phyloP scores from a whole-genome alignment of 2,113 vertebrate genomes.

The Ailuropoda melanoleuca region DNA sequence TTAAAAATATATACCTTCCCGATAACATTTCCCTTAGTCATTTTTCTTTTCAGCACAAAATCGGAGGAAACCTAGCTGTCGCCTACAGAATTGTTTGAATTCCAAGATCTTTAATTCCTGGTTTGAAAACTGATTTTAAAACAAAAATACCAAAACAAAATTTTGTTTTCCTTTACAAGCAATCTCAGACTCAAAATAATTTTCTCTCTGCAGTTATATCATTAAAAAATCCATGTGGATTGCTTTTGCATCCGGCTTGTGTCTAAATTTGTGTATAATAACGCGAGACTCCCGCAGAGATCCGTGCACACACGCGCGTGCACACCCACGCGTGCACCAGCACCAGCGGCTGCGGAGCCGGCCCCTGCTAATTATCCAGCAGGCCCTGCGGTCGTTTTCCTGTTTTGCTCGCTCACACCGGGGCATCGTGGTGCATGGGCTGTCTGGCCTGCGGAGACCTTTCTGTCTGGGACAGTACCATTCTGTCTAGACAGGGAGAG shows the following conservation, averaged over 20 bases:
- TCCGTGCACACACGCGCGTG: accelerated
- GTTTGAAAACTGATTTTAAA: not conserved
- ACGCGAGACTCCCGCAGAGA: not conserved
- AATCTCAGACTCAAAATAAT: not conserved
- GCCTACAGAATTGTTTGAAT: not conserved
- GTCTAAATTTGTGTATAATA: not conserved
- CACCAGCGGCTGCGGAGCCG: not conserved
- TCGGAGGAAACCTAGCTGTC: not conserved
- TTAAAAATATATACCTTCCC: not conserved
- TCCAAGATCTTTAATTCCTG: not conserved
- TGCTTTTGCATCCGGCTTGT: not conserved
- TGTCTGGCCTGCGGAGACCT: conserved; percentile 80
- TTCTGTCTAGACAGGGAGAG: conserved; percentile 86
- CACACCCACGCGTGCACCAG: not conserved
- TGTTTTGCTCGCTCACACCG: not conserved
- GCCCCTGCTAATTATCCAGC: not conserved
- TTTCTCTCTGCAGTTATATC: not conserved
- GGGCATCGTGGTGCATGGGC: conserved; percentile 64
- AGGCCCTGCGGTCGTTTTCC: conserved; percentile 21
- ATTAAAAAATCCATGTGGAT: not conserved
- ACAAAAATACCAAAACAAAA: not conserved
- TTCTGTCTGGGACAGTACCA: conserved; percentile 87
- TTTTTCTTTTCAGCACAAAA: not conserved
- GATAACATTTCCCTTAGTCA: not conserved
- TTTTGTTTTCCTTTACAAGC: not conserved